Percentiles rank a stretch among this genome's conserved stretches.
Evolutionary conservation across 1,140 invertebrate species (phyloP).

Genomic region (Zaprionus lachaisei): DNA sequence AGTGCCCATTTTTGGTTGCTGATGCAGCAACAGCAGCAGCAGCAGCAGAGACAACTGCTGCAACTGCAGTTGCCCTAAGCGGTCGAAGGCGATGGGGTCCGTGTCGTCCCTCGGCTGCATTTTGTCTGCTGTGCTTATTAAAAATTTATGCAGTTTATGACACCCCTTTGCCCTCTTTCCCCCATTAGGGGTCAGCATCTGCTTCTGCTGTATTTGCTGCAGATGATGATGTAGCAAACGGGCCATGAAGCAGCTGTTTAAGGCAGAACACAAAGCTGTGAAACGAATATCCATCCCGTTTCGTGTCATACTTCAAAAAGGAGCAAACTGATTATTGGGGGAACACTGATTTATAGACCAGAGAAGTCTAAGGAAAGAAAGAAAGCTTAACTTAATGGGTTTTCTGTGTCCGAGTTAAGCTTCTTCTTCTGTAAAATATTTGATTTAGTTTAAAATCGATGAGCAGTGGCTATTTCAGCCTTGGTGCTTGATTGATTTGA

Average conservation of each 20-base stretch:
- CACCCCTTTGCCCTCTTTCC: slow-evolving; percentile 22
- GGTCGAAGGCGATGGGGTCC: slow-evolving; percentile 26
- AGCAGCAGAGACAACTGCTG: slow-evolving; percentile 5
- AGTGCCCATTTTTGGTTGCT: slow-evolving; percentile 50
- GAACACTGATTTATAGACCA: neutral
- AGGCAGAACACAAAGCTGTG: slow-evolving; percentile 13
- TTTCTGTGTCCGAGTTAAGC: neutral
- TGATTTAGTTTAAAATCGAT: slow-evolving; percentile 14
- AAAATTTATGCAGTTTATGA: slow-evolving; percentile 76
- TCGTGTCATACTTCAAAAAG: neutral
- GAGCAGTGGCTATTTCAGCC: neutral
- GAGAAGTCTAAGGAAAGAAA: neutral
- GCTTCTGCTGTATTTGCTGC: slow-evolving; percentile 8
- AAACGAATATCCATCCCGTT: slow-evolving; percentile 12
- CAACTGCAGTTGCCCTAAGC: slow-evolving; percentile 2
- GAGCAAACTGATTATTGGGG: neutral
- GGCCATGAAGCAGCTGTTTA: slow-evolving; percentile 54
- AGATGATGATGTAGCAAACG: slow-evolving; percentile 57
- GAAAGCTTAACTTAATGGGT: too few relatives aligned
- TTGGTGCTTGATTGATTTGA: slow-evolving; percentile 30
- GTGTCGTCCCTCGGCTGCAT: slow-evolving; percentile 50
- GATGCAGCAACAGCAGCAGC: slow-evolving; percentile 24
- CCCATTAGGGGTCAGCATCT: neutral
- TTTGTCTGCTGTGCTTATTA: slow-evolving; percentile 69
- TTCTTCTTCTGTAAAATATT: neutral